phyloP scores from a whole-genome alignment of 2,888 invertebrate species.

The Protodeltote pygarga region DNA sequence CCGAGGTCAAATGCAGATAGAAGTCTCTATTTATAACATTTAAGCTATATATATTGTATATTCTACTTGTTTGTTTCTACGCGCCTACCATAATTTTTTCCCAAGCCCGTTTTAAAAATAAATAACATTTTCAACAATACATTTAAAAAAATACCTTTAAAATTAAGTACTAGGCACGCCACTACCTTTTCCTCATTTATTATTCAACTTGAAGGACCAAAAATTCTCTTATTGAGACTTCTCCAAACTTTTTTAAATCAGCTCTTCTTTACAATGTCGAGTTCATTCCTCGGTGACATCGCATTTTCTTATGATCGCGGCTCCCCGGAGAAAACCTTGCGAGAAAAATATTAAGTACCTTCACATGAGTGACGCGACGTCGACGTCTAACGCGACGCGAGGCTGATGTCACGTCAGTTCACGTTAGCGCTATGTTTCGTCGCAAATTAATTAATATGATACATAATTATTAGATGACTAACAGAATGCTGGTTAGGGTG shows the following conservation, averaged over 20 bases:
- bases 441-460: constrained; percentile 46
- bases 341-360: constrained; percentile 38
- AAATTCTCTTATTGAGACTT: constrained; percentile 34
- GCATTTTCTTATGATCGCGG: constrained; percentile 32
- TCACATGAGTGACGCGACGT: constrained; percentile 13
- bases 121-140: too few relatives aligned
- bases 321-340: constrained; percentile 20
- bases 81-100: too few relatives aligned
- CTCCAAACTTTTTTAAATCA: constrained; percentile 44
- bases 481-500: constrained; percentile 5
- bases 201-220: too few relatives aligned
- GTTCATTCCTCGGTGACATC: constrained; percentile 33
- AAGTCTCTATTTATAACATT: too few relatives aligned
- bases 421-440: constrained; percentile 14
- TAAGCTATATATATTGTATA: too few relatives aligned
- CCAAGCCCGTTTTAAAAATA: too few relatives aligned
- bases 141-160: too few relatives aligned
- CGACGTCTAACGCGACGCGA: constrained; percentile 12
- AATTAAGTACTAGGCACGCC: too few relatives aligned
- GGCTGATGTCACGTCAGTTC: constrained; percentile 7
- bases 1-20: too few relatives aligned
- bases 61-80: too few relatives aligned
- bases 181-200: too few relatives aligned
- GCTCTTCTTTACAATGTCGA: constrained; percentile 52
- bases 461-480: constrained; percentile 18